Conservation (phyloP, 1,140 invertebrate genomes). For the Tenebrio molitor region DNA sequence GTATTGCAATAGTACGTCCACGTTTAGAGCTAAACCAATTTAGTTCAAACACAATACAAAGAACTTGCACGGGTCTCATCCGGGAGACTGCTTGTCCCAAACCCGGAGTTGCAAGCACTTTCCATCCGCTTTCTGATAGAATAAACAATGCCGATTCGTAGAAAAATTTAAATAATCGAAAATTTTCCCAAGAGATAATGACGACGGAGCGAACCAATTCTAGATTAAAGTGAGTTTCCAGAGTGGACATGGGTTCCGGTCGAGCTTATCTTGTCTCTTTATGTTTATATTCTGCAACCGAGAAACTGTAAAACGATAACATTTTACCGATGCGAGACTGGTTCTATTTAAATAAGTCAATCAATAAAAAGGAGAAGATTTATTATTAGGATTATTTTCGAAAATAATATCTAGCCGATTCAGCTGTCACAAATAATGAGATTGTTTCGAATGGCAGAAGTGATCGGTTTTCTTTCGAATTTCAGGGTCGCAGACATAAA, state of each 20-base stretch:
- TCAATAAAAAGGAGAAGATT: background rate
- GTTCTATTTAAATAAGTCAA: background rate
- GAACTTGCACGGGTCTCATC: background rate
- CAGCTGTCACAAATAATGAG: constrained; percentile 8
- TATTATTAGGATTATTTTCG: constrained; percentile 6
- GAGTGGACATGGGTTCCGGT: too few relatives aligned
- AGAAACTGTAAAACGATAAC: background rate
- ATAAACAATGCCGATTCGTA: too few relatives aligned
- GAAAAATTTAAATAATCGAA: too few relatives aligned
- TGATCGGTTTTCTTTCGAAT: constrained; percentile 1
- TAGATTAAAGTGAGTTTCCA: too few relatives aligned
- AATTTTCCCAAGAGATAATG: too few relatives aligned
- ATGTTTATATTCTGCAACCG: background rate
- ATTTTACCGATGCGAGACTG: background rate
- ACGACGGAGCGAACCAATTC: too few relatives aligned
- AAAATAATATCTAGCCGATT: background rate
- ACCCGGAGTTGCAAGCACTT: too few relatives aligned
- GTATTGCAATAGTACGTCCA: background rate
- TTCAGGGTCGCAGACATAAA: background rate
- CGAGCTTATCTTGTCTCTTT: too few relatives aligned
- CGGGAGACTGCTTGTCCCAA: too few relatives aligned
- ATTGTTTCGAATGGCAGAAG: background rate
- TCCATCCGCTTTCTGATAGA: too few relatives aligned
- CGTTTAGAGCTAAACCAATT: constrained; percentile 31
- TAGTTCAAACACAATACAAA: constrained; percentile 7